A percentile compares a stretch with the other conserved stretches of the same genome.
Conservation (phyloP, 2,888 invertebrate genomes). For the Hyppa rectilinea region DNA sequence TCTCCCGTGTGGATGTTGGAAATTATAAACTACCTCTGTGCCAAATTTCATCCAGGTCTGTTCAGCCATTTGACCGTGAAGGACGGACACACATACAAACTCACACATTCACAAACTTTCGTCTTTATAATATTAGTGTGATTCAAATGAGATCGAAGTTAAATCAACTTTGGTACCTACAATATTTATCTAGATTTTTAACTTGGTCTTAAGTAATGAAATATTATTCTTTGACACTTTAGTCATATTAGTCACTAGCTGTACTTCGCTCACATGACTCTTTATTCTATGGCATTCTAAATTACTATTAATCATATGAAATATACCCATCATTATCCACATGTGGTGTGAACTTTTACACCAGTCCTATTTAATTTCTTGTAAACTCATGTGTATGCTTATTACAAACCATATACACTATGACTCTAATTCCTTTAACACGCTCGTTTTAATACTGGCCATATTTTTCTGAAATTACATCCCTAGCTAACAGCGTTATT, state of each 20-base stretch:
- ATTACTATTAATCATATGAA: not conserved
- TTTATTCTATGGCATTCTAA: not conserved
- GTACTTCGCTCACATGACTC: not conserved
- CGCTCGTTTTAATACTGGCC: not conserved
- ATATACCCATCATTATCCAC: not conserved
- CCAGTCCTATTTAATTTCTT: not conserved
- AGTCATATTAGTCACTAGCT: not conserved
- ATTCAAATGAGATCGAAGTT: not conserved
- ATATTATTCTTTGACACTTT: not conserved
- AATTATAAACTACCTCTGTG: too few species aligned
- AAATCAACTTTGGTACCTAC: not conserved
- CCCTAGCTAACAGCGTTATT: conserved; percentile 36
- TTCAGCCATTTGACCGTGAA: too few species aligned
- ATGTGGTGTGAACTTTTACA: not conserved
- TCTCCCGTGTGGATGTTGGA: too few species aligned
- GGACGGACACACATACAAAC: too few species aligned
- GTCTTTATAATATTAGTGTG: too few species aligned
- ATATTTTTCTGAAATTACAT: conserved; percentile 33
- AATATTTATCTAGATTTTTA: not conserved
- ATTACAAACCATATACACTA: conserved; percentile 13
- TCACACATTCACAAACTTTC: too few species aligned
- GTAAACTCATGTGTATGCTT: not conserved
- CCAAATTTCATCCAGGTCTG: too few species aligned
- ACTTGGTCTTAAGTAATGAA: not conserved
- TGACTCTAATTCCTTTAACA: conserved; percentile 7